Evolutionary conservation across 2,888 invertebrate genomes (phyloP).

Genomic region (Cryptocephalus primarius): DNA sequence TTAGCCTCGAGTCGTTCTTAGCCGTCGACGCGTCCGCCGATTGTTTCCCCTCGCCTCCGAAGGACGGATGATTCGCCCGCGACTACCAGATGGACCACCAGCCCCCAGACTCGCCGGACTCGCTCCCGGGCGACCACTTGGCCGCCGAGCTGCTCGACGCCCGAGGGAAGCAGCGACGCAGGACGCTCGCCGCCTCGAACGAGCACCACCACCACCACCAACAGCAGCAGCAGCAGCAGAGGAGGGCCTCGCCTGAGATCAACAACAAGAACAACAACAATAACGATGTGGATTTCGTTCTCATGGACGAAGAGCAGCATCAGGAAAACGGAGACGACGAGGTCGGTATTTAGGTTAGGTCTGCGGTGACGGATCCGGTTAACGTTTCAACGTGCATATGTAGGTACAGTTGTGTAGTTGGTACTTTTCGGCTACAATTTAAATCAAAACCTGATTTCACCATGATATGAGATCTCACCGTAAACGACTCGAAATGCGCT

Average conservation of each 20-base stretch:
- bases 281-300: slow-evolving; percentile 39
- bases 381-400: no score
- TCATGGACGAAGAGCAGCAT: slow-evolving; percentile 35
- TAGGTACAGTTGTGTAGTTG: no score
- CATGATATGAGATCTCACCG: no score
- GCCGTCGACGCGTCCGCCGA: slow-evolving; percentile 23
- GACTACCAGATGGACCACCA: slow-evolving; percentile 26
- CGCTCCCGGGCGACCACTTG: slow-evolving; percentile 34
- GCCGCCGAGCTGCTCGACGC: slow-evolving; percentile 17
- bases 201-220: not conserved
- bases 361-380: no score
- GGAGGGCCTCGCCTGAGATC: slow-evolving; percentile 23
- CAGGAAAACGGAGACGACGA: slow-evolving; percentile 31
- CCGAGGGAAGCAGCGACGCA: slow-evolving; percentile 7
- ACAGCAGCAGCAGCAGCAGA: not conserved
- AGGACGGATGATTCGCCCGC: not conserved
- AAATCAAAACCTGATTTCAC: no score
- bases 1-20: slow-evolving; percentile 34
- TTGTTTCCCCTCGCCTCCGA: slow-evolving; percentile 2
- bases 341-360: slow-evolving; percentile 22
- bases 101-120: slow-evolving; percentile 37
- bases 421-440: no score
- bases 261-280: slow-evolving; percentile 30
- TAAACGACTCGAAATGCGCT: no score
- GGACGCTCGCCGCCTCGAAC: not conserved